These are phyloP conservation scores for Cetonia aurata DNA, from an alignment of 2,888 invertebrate genomes.

Conservation along the genomic window DNA sequence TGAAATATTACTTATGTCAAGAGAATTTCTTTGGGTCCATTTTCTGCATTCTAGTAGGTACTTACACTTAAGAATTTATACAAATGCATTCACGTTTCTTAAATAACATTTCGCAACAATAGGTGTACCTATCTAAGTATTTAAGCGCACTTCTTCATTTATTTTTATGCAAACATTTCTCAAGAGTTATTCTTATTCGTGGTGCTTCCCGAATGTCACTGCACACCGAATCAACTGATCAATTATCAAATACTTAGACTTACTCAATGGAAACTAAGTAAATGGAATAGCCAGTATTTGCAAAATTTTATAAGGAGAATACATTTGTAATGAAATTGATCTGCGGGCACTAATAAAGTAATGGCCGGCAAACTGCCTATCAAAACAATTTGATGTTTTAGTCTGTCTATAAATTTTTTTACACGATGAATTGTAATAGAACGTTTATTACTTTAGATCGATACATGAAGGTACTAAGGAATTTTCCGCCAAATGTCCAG, in stretches of 20 bases:
- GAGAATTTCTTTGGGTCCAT: background rate
- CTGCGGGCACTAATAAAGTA: too few relatives aligned
- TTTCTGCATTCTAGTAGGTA: background rate
- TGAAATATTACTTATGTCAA: too few relatives aligned
- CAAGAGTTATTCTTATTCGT: background rate
- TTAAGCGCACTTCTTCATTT: background rate
- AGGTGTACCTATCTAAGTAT: background rate
- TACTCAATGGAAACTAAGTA: too few relatives aligned
- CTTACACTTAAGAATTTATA: background rate
- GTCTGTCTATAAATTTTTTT: too few relatives aligned
- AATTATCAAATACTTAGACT: too few relatives aligned
- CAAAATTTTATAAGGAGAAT: too few relatives aligned
- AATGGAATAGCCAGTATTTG: too few relatives aligned
- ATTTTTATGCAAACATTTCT: background rate
- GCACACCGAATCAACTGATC: too few relatives aligned
- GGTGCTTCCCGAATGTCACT: background rate
- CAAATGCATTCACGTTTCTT: background rate
- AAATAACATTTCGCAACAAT: background rate
- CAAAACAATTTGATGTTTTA: too few relatives aligned
- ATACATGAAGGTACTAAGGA: slow-evolving; percentile 87
- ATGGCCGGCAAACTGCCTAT: too few relatives aligned
- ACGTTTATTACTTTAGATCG: slow-evolving; percentile 66
- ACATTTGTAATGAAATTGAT: too few relatives aligned
- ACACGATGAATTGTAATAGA: too few relatives aligned
- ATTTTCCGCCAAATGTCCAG: slow-evolving; percentile 80